Base-by-base conservation (phyloP, 2,888 invertebrate species). In the Andricus quercusramuli region DNA sequence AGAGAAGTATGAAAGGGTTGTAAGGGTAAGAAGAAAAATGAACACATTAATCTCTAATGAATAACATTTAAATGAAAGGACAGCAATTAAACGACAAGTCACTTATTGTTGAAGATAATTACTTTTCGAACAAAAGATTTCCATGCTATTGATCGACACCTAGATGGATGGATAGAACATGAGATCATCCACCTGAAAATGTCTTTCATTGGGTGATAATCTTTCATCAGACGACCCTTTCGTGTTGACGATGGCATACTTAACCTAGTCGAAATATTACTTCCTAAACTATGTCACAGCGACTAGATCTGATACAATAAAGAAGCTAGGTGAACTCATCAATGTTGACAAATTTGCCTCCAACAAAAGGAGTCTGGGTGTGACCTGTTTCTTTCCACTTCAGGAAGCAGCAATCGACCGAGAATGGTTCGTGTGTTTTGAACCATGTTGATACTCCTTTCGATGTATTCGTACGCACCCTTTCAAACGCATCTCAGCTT, bases 351-450 rank as follows among this genome's bases (percentile, higher is more conserved):
- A 74, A 32, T 37, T 74, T 32, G 25, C 68, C 47, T 56, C 32
- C 51, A 25, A 20, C 25, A 32, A 17, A 25, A 47, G 22, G 68
- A 29, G 47, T 51, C 47, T 74, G 74, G 56, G n/a, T 74, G 74
- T 56, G 51, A 80, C 82, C 80, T 77, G 79, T 81, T 85, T 83
- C 84, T 87, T 86, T 84, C 84, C 81, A 83, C 85, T 83, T 83
- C 77, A 77, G 66, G 79, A 74, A 82, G 83, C 83, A 79, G 80
- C 82, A 86, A 88, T 87, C 86, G 86, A 83, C 84, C 80, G 78
- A 79, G 80, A 78, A 86, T 84, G 86, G 85, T 85, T 84, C 83
- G 83, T 81, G 85, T 83, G 82, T 85, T 88, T 82, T 78, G 82
- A 79, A 80, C 80, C 82, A 77, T 80, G 66, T 77, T 81, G 78